Evolutionary conservation across 2,113 vertebrate species (phyloP).

Genomic region (Pavo muticus): DNA sequence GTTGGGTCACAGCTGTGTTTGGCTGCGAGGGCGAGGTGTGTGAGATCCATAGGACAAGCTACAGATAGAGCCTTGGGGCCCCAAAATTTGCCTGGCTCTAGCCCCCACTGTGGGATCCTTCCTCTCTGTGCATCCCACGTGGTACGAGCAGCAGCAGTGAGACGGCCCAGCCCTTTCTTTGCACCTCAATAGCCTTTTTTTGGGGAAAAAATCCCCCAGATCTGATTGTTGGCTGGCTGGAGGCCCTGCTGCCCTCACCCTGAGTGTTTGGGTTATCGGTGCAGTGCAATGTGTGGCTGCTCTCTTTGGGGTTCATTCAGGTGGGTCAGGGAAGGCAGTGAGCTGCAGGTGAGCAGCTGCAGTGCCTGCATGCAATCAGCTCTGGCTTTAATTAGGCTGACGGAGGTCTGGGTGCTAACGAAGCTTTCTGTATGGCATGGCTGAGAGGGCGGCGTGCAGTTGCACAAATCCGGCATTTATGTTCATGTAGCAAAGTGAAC

Average conservation of each 20-base stretch:
- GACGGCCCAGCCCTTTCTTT: too few relatives aligned
- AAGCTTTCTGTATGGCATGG: fast-evolving
- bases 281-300: fast-evolving
- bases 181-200: too few relatives aligned
- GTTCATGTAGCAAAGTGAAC: background rate
- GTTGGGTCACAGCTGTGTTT: too few relatives aligned
- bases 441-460: fast-evolving
- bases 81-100: background rate
- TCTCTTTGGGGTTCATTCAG: background rate
- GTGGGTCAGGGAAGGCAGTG: background rate
- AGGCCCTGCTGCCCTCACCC: background rate
- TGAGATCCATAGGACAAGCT: background rate
- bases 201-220: too few relatives aligned
- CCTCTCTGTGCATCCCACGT: too few relatives aligned
- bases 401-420: background rate
- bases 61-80: too few relatives aligned
- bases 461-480: background rate
- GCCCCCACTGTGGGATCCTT: too few relatives aligned
- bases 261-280: too few relatives aligned
- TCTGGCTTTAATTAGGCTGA: fast-evolving
- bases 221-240: background rate
- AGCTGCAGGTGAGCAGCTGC: fast-evolving
- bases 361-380: fast-evolving
- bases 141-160: too few relatives aligned
- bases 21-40: background rate